Percentiles rank a stretch among this genome's conserved stretches.
Evolutionary conservation across 2,797 vertebrate genomes (phyloP).

Genomic region (Pangasius djambal): DNA sequence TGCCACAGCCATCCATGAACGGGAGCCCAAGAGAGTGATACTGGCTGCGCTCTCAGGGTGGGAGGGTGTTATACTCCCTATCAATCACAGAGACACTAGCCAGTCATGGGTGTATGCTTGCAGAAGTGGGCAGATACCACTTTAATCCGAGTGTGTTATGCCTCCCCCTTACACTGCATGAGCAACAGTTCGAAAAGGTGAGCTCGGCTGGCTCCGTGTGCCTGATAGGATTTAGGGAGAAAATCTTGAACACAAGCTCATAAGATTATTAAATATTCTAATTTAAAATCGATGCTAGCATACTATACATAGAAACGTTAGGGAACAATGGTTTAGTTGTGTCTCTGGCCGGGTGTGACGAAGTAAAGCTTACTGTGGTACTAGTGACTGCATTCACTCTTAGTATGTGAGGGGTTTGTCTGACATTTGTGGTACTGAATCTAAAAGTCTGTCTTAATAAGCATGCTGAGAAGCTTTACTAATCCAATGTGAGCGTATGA

Average conservation of each 20-base stretch:
- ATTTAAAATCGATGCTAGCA: not conserved
- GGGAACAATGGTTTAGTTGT: not conserved
- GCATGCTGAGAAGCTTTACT: not conserved
- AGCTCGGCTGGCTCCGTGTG: not conserved
- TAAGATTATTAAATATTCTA: not conserved
- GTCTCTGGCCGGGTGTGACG: not conserved
- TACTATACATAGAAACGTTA: not conserved
- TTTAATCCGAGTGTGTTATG: not conserved
- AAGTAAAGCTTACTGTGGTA: not conserved
- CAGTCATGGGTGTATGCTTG: not conserved
- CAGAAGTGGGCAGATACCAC: not conserved
- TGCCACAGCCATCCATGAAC: not conserved
- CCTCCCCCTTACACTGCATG: not conserved
- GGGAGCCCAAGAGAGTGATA: not conserved
- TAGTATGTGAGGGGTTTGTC: not conserved
- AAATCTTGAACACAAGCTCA: not conserved
- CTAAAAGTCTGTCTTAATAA: conserved; percentile 7
- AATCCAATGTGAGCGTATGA: not conserved
- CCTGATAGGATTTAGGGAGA: not conserved
- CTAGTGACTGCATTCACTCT: not conserved
- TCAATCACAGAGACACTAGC: not conserved
- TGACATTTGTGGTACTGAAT: not conserved
- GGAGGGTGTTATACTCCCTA: not conserved
- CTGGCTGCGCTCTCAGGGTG: too few relatives aligned
- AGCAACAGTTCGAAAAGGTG: not conserved